Percentiles rank a stretch among this genome's conserved stretches.
Conservation (phyloP, 2,888 invertebrate genomes). For the Papilio gigon region DNA sequence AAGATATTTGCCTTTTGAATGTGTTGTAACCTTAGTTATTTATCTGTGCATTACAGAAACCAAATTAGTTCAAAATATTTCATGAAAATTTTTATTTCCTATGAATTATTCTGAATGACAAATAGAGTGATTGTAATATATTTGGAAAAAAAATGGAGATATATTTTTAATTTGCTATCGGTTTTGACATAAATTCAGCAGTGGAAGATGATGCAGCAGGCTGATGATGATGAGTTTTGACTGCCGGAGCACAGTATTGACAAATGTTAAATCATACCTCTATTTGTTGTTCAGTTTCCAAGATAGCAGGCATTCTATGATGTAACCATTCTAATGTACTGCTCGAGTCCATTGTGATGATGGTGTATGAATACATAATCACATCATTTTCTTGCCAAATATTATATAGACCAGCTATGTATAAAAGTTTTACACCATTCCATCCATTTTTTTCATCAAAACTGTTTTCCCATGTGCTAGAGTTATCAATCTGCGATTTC, state of each 20-base stretch:
- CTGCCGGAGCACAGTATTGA: too few species aligned
- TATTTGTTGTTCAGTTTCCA: constrained; percentile 85
- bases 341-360: constrained; percentile 90
- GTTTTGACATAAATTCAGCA: too few species aligned
- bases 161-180: too few species aligned
- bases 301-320: constrained; percentile 90
- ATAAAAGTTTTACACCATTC: constrained; percentile 84
- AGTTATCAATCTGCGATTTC: constrained; percentile 76
- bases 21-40: not conserved
- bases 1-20: not conserved
- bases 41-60: not conserved
- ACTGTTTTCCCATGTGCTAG: constrained; percentile 77
- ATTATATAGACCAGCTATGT: constrained; percentile 90
- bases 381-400: constrained; percentile 84
- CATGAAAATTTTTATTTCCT: not conserved
- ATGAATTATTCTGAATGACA: too few species aligned
- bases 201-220: too few species aligned
- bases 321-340: constrained; percentile 87
- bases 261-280: constrained; percentile 71
- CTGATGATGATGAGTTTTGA: too few species aligned
- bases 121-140: too few species aligned
- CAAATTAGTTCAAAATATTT: not conserved
- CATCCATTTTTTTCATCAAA: constrained; percentile 81
- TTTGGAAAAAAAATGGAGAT: too few species aligned
- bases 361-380: constrained; percentile 86